Evolutionary conservation across 2,113 vertebrate species (phyloP), one percentile per base, ranked within the genome.

Genomic region (Toxotes jaculatrix): DNA sequence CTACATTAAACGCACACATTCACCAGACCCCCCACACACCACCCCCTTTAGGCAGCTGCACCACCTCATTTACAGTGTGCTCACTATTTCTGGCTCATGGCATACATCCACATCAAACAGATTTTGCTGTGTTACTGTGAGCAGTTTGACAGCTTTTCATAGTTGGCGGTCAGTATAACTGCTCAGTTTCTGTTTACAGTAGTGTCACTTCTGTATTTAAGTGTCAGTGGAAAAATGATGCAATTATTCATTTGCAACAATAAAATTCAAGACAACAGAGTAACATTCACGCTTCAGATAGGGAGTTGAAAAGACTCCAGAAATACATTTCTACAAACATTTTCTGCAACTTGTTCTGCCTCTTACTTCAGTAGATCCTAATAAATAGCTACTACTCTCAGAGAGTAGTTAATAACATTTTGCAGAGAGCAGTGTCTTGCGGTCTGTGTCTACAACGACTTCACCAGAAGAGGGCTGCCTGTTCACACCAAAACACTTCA

Each of bases 401-500:
- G 23, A 57, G 23, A 27, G 19, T 40, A n/a, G 36, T 4, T 40
- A 21, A 17, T 14, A 27, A 38, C 47, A 42, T 55, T 42, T 16
- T 66, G 19, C 0, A 36, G 21, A 31, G 27, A 27, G 56, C 23
- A 7, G 12, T 36, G 10, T 34, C 5, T n/a, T 14, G 31, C 53
- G 17, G 0, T 19, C 51, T 47, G 75, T n/a, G 67, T 43, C 1
- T 53, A 10, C 3, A 40, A n/a, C 12, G 5, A 31, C 14, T 74
- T 75, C 53, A 76, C 76, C 80, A 83, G 55, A 11, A 79, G 76
- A 72, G 76, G 80, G 80, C 80, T 47, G 11, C 7, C 42, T 65
- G 27, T 60, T 86, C 63, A 49, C 61, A 72, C 5, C 0, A 1
- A 68, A 74, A 67, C 63, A 36, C 45, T 31, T 60, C 5, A 27